phyloP scores from a whole-genome alignment of 2,797 vertebrate genomes.

The Hydrophis major region DNA sequence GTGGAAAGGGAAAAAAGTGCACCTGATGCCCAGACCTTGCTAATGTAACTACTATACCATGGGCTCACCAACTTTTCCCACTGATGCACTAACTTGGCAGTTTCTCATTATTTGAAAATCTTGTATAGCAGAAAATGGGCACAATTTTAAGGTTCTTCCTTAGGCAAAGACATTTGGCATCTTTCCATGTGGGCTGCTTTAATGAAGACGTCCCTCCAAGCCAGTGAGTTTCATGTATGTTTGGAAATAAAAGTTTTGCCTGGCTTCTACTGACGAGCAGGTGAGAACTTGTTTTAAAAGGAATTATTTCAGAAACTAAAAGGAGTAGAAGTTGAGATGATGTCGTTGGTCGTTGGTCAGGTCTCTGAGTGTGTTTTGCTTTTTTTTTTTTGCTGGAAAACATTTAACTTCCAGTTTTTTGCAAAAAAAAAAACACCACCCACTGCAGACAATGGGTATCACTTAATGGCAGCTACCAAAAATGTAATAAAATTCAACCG shows the following conservation, averaged over 20 bases:
- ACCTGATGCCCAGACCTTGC: background rate
- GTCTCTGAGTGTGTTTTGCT: background rate
- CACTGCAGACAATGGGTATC: no score
- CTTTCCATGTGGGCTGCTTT: background rate
- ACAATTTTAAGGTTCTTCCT: background rate
- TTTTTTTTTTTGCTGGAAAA: no score
- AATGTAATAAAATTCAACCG: no score
- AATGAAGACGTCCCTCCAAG: background rate
- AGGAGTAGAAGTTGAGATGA: background rate
- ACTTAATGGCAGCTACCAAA: no score
- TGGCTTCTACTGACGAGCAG: no score
- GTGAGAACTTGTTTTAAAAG: background rate
- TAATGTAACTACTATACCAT: background rate
- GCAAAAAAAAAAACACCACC: no score
- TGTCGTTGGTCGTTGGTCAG: background rate
- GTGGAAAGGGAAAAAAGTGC: conserved; percentile 3
- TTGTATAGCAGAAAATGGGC: background rate
- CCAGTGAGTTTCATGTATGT: background rate
- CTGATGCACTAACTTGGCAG: background rate
- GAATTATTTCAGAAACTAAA: background rate
- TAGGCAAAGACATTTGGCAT: background rate
- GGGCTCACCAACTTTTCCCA: background rate
- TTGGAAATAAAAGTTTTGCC: background rate
- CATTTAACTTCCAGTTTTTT: no score
- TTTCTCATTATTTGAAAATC: background rate